Conservation (phyloP, 2,797 vertebrate species). For the Micrastur ruficollis region DNA sequence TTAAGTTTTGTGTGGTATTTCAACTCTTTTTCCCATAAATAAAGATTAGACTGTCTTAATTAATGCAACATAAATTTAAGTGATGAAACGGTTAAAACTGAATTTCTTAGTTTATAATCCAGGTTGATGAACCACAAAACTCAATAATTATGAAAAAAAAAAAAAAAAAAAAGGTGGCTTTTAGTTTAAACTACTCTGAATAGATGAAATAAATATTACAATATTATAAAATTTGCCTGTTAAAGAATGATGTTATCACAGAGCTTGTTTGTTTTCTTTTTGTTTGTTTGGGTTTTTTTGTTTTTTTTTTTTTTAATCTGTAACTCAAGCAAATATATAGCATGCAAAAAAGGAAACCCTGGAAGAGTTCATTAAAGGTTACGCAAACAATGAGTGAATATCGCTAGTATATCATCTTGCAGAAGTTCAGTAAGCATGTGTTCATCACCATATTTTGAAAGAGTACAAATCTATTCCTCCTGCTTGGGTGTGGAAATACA, state of each 20-base stretch:
- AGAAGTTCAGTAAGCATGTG: background rate
- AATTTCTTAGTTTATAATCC: background rate
- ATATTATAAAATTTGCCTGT: background rate
- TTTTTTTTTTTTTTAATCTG: background rate
- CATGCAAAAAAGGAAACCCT: background rate
- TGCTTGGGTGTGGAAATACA: background rate
- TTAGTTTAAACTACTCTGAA: background rate
- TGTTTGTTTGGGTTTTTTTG: background rate
- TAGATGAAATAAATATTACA: background rate
- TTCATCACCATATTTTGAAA: background rate
- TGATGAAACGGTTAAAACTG: background rate
- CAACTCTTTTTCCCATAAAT: background rate
- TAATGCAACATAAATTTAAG: background rate
- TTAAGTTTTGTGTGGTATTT: background rate
- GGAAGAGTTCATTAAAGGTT: background rate
- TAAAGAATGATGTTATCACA: background rate
- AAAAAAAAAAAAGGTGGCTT: rapidly evolving
- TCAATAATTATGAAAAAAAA: background rate
- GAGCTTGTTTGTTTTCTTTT: background rate
- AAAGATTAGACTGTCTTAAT: background rate
- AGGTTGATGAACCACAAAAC: background rate
- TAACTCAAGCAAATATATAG: background rate
- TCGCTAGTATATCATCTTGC: background rate
- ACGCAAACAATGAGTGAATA: background rate
- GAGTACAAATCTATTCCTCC: background rate